Percentiles rank a stretch among this genome's conserved stretches.
phyloP scores from a whole-genome alignment of 2,888 invertebrate genomes.

The Drosophila yooni region DNA sequence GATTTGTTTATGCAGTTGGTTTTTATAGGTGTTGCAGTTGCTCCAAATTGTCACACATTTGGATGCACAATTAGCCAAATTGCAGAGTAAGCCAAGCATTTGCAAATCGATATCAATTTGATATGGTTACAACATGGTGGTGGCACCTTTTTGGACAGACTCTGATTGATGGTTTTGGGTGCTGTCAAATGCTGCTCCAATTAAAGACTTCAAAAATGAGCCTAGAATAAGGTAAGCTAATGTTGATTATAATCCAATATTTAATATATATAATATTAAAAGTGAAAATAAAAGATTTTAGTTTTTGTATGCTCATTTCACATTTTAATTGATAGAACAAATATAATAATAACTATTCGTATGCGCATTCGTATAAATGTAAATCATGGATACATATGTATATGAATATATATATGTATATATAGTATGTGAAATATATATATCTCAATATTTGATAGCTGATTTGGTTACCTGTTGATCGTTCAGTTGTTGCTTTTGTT shows the following conservation, averaged over 20 bases:
- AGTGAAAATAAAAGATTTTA: not conserved
- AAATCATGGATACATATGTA: slow-evolving; percentile 20
- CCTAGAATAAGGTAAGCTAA: not conserved
- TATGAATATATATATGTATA: slow-evolving; percentile 17
- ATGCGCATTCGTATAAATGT: slow-evolving; percentile 40
- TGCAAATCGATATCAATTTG: slow-evolving; percentile 19
- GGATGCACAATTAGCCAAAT: slow-evolving; percentile 56
- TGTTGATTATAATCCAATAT: not conserved
- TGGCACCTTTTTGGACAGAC: slow-evolving; percentile 11
- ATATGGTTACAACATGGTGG: slow-evolving; percentile 33
- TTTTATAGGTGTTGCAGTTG: slow-evolving; percentile 49
- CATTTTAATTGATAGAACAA: slow-evolving; percentile 60
- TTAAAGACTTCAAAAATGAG: not conserved
- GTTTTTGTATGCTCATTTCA: slow-evolving; percentile 44
- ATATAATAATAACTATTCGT: slow-evolving; percentile 54
- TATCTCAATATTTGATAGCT: slow-evolving; percentile 39
- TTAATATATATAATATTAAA: not conserved
- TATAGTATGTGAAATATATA: slow-evolving; percentile 7
- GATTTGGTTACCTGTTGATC: slow-evolving; percentile 57
- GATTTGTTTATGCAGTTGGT: not conserved
- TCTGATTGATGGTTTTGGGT: slow-evolving; percentile 11
- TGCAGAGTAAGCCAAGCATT: slow-evolving; percentile 35
- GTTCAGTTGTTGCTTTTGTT: slow-evolving; percentile 53
- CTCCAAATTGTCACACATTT: slow-evolving; percentile 51
- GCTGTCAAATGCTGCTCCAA: not conserved